These are phyloP conservation scores for Protaetia brevitarsis DNA, from an alignment of 1,140 invertebrate species.

Conservation along the genomic window DNA sequence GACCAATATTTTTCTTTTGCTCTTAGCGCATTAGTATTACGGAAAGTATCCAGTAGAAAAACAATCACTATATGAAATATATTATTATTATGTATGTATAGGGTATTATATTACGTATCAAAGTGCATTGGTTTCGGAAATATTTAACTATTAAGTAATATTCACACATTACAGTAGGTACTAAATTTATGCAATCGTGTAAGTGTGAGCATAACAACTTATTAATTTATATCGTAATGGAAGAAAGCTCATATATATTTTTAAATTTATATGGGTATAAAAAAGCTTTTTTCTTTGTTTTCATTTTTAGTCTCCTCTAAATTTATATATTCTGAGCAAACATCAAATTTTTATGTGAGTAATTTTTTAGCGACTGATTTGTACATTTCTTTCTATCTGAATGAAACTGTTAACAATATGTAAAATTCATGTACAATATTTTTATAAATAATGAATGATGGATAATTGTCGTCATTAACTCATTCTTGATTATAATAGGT, in stretches of 20 bases:
- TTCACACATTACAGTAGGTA: neutral
- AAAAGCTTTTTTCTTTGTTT: neutral
- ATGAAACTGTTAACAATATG: too few species aligned
- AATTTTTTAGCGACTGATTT: too few species aligned
- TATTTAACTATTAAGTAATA: neutral
- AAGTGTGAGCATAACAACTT: neutral
- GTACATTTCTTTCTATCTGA: too few species aligned
- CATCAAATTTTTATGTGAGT: too few species aligned
- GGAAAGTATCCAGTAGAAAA: constrained; percentile 6
- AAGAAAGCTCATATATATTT: neutral
- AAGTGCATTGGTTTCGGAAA: neutral
- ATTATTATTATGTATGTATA: constrained; percentile 6
- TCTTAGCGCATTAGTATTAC: neutral
- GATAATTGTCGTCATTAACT: too few species aligned
- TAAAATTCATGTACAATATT: too few species aligned
- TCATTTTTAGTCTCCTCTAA: neutral
- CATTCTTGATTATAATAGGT: too few species aligned
- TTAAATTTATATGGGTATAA: neutral
- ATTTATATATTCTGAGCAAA: neutral
- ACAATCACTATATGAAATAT: neutral
- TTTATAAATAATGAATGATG: too few species aligned
- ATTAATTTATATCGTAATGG: neutral
- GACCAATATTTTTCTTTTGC: constrained; percentile 12
- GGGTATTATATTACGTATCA: neutral
- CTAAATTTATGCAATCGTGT: neutral